Conservation (phyloP, 35 echinoderm and acorn worm species). For the Ptychodera flava region DNA sequence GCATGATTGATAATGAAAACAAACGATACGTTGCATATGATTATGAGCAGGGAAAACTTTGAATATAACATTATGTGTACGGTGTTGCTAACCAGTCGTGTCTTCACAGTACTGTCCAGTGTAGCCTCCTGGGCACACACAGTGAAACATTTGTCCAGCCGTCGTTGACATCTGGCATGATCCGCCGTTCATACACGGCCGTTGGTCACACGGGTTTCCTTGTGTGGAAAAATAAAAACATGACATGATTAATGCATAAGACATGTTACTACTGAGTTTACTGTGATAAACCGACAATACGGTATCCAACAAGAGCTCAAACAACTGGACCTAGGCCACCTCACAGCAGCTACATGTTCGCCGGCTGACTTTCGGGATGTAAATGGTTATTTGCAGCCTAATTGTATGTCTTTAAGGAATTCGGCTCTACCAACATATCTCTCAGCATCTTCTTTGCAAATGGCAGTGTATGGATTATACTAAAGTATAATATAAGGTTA, state of each 20-base stretch:
- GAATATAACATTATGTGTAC: background rate
- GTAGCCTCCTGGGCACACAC: slow-evolving; percentile 7
- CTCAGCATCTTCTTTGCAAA: too few relatives aligned
- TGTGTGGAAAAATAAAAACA: background rate
- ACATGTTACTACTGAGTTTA: background rate
- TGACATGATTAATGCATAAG: background rate
- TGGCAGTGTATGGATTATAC: too few relatives aligned
- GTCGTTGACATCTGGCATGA: background rate
- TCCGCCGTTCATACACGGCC: background rate
- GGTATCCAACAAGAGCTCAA: too few relatives aligned
- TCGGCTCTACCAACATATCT: too few relatives aligned
- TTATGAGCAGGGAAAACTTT: too few relatives aligned
- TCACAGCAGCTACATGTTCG: background rate
- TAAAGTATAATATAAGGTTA: too few relatives aligned
- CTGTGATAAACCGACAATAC: slow-evolving; percentile 1
- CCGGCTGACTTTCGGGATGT: background rate
- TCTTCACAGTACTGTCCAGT: slow-evolving; percentile 7
- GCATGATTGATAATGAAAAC: background rate
- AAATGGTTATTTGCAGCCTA: background rate
- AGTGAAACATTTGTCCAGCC: background rate
- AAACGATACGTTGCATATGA: too few relatives aligned
- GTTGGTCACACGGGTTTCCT: background rate
- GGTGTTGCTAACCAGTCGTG: background rate
- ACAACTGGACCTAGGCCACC: background rate
- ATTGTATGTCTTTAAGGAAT: background rate